Evolutionary conservation across 2,888 invertebrate species (phyloP), one percentile per base, ranked within the genome.

Genomic region (Miltochrista miniata): DNA sequence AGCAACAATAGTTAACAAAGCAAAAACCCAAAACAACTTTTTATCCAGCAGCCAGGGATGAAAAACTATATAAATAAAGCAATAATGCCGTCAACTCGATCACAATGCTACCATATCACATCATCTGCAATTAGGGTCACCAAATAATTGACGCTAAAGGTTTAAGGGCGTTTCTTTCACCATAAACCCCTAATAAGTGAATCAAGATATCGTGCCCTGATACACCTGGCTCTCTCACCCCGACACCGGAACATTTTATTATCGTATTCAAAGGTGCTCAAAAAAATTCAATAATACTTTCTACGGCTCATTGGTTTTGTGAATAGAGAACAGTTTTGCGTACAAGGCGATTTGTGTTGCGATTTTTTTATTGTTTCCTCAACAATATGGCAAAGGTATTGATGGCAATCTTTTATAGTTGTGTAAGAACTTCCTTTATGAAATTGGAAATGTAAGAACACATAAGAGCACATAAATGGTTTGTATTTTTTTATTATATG

Each of bases 101-200:
- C 65, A 90, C 87, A 90, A 90, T 84, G 59, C 70, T 46, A 51
- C 66, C 81, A 56, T 90, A 90, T 90, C 90, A 75, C 87, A 86
- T 88, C 90, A 91, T 90, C 90, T 87, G 76, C 87, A 90, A 90
- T 90, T 88, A 89, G 90, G 90, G 90, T 89, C 83, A 87, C 18
- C 77, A 79, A 83, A 89, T 90, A 90, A 90, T 89, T 88, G 88
- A 86, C 85, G 86, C 76, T 74, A 82, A 87, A 82, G 80, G 85
- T 85, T 82, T 83, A 81, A 85, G 81, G 86, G 87, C 81, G 85
- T 77, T 81, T 72, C 79, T 81, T 81, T 75, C 68, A 75, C 74
- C 79, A 87, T 83, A 83, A 80, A 83, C 71, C 89, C 87, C 89
- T 85, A 79, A 85, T 84, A 81, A 86, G 82, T 83, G 81, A 88